These are phyloP conservation scores for Mellivora capensis DNA, from an alignment of 2,113 vertebrate species.

Conservation along the genomic window DNA sequence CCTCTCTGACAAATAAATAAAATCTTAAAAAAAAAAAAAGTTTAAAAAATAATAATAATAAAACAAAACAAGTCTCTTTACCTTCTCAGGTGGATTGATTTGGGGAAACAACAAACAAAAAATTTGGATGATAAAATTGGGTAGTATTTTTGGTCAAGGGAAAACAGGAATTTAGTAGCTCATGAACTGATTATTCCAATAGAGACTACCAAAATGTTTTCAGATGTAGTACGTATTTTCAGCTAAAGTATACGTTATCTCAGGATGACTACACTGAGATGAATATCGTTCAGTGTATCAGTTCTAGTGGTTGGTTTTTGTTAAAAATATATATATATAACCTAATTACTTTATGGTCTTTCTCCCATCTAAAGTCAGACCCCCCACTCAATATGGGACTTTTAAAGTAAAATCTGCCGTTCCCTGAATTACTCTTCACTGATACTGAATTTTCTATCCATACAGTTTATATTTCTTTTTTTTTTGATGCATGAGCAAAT, in stretches of 20 bases:
- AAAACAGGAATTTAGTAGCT: neutral
- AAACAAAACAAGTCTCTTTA: neutral
- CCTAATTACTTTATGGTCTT: neutral
- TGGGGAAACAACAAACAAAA: neutral
- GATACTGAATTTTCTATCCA: neutral
- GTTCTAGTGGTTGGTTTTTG: neutral
- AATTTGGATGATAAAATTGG: neutral
- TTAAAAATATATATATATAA: neutral
- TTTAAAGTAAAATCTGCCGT: conserved; percentile 15
- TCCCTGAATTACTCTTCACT: conserved; percentile 26
- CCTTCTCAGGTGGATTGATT: neutral
- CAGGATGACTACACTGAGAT: neutral
- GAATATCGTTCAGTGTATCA: neutral
- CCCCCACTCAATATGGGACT: neutral
- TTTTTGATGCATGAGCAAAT: neutral
- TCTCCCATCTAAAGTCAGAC: neutral
- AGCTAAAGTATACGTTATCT: neutral
- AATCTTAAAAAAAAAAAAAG: too few relatives aligned
- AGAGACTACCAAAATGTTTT: conserved; percentile 7
- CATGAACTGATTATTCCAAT: neutral
- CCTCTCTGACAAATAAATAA: too few relatives aligned
- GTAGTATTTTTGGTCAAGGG: neutral
- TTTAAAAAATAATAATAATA: too few relatives aligned
- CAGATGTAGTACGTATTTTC: neutral
- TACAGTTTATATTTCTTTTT: neutral